Evolutionary conservation across 2,888 invertebrate species (phyloP).

Genomic region (Conops quadrifasciatus): DNA sequence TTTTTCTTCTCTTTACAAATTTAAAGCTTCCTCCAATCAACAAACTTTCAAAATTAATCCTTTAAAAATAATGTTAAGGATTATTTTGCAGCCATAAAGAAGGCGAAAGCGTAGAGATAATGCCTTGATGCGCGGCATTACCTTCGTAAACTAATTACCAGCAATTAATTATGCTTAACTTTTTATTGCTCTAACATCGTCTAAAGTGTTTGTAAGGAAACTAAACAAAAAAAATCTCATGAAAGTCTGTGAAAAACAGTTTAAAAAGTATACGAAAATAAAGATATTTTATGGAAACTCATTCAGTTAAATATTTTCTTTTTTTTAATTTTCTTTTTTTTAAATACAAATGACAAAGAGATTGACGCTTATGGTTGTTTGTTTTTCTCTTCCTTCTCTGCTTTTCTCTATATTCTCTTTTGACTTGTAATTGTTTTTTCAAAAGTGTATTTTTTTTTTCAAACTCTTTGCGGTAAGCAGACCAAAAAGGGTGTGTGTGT

Average conservation of each 20-base stretch:
- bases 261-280: not conserved
- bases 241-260: not conserved
- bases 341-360: not conserved
- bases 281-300: not conserved
- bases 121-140: too few species aligned
- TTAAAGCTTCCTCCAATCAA: not conserved
- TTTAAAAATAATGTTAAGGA: not conserved
- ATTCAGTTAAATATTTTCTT: not conserved
- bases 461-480: too few species aligned
- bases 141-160: not conserved
- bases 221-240: not conserved
- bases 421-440: too few species aligned
- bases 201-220: not conserved
- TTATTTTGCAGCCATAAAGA: not conserved
- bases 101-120: not conserved
- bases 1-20: not conserved
- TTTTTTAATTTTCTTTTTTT: not conserved
- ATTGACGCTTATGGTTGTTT: not conserved
- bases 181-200: not conserved
- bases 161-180: not conserved
- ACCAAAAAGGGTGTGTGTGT: too few species aligned
- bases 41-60: not conserved
- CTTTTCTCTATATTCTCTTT: too few species aligned
- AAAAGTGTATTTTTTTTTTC: too few species aligned
- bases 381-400: too few species aligned